Evolutionary conservation across 2,888 invertebrate species (phyloP).

Genomic region (Eucriotettix oculatus): DNA sequence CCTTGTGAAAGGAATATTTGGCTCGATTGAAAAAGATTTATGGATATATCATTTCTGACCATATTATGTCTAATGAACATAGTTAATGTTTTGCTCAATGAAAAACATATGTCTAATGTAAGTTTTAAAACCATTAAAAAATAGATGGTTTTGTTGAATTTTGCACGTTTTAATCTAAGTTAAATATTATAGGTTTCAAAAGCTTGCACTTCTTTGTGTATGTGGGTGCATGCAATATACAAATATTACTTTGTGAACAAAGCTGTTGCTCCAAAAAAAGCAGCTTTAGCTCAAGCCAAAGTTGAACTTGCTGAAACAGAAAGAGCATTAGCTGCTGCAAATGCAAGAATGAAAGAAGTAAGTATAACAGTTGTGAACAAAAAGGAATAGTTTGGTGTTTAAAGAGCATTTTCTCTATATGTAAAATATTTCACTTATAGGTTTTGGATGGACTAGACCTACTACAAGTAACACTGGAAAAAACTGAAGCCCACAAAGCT

Average conservation of each 20-base stretch:
- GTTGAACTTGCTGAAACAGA: slow-evolving; percentile 49
- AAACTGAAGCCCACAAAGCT: slow-evolving; percentile 52
- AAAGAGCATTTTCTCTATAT: not conserved
- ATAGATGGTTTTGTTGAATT: too few species aligned
- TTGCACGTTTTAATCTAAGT: not conserved
- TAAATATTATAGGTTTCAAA: slow-evolving; percentile 43
- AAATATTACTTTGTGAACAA: slow-evolving; percentile 78
- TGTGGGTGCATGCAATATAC: slow-evolving; percentile 88
- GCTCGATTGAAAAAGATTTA: too few species aligned
- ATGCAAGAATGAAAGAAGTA: slow-evolving; percentile 58
- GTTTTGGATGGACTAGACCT: slow-evolving; percentile 58
- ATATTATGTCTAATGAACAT: too few species aligned
- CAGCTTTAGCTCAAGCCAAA: slow-evolving; percentile 56
- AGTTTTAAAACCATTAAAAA: too few species aligned
- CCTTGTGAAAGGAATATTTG: too few species aligned
- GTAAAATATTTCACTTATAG: slow-evolving; percentile 12
- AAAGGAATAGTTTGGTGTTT: not conserved
- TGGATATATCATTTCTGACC: too few species aligned
- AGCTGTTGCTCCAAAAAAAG: slow-evolving; percentile 76
- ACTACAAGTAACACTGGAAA: slow-evolving; percentile 50
- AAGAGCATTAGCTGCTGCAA: slow-evolving; percentile 47
- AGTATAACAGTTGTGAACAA: not conserved
- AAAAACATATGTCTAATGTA: too few species aligned
- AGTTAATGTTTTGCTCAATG: too few species aligned
- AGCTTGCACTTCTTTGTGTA: slow-evolving; percentile 65